phyloP scores from a whole-genome alignment of 2,113 vertebrate species.

The human region DNA sequence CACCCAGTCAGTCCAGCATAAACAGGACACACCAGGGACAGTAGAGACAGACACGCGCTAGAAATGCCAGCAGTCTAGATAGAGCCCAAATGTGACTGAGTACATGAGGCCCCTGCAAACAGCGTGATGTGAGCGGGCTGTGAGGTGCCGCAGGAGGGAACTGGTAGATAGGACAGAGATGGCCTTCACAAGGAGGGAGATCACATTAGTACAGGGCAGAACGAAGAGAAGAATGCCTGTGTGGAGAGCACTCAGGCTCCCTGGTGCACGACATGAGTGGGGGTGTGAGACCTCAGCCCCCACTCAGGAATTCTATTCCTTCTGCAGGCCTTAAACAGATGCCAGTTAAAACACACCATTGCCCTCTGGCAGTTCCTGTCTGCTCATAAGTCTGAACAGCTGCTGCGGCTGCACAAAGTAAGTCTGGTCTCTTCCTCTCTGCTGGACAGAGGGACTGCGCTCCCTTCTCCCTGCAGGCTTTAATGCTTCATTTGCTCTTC shows the following conservation, averaged over 20 bases:
- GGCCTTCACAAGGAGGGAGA: background rate
- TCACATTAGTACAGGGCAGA: background rate
- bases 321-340: conserved; percentile 88
- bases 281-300: fast-evolving
- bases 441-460: fast-evolving
- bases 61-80: background rate
- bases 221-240: background rate
- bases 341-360: conserved; percentile 88
- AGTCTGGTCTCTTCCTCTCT: background rate
- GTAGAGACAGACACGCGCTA: fast-evolving
- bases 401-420: conserved; percentile 91
- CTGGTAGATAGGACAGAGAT: fast-evolving
- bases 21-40: background rate
- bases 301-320: background rate
- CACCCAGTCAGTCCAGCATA: fast-evolving
- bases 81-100: background rate
- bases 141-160: too few species aligned
- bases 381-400: conserved; percentile 92
- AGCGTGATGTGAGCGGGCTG: fast-evolving
- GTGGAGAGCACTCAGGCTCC: background rate
- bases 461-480: background rate
- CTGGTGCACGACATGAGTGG: background rate
- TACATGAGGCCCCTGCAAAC: fast-evolving
- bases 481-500: fast-evolving
- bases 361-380: conserved; percentile 94